Evolutionary conservation across 2,113 vertebrate species (phyloP).

Genomic region (Vombatus ursinus): DNA sequence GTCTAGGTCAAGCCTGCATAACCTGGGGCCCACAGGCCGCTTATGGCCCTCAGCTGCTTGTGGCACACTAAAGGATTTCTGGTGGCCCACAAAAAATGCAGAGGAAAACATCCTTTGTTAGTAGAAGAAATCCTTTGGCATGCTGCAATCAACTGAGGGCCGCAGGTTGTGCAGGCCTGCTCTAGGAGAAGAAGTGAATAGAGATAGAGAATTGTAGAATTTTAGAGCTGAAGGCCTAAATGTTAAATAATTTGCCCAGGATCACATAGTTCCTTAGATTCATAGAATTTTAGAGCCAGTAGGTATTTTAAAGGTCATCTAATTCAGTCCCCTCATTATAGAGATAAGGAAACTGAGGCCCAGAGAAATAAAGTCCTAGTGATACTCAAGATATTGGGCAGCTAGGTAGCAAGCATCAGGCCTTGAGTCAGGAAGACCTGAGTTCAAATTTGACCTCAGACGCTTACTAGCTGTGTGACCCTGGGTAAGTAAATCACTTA

Average conservation of each 20-base stretch:
- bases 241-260: slow-evolving; percentile 2
- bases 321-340: not conserved
- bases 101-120: no score
- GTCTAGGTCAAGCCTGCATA: no score
- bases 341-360: not conserved
- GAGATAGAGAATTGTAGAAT: not conserved
- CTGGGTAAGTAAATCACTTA: not conserved
- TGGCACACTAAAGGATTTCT: no score
- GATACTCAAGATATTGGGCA: not conserved
- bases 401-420: not conserved
- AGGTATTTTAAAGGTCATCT: not conserved
- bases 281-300: not conserved
- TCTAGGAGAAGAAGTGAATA: not conserved
- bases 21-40: no score
- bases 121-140: no score
- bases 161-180: no score
- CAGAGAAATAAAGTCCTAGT: not conserved
- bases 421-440: not conserved
- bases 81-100: no score
- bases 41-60: no score
- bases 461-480: not conserved
- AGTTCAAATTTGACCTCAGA: not conserved
- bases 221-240: not conserved
- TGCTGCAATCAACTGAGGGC: no score
- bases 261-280: not conserved